A percentile compares a stretch with the other conserved stretches of the same genome.
Conservation (phyloP, 2,797 vertebrate species). For the Poecilia gillii region DNA sequence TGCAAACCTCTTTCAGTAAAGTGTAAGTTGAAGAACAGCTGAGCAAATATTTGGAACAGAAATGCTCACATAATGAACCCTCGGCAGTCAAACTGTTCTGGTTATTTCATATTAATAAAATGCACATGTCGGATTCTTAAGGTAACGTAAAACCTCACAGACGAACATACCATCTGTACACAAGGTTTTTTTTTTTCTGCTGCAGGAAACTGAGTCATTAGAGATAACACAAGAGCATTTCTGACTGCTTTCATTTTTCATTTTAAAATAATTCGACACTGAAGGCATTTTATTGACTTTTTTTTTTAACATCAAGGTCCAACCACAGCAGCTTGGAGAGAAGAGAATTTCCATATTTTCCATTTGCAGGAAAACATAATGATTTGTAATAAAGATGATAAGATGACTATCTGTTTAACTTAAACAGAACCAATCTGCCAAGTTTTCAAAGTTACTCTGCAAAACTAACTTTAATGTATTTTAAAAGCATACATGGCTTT, state of each 20-base stretch:
- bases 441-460: neutral
- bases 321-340: conserved; percentile 3
- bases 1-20: conserved; percentile 15
- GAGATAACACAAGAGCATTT: conserved; percentile 24
- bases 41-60: conserved; percentile 19
- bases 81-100: neutral
- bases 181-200: conserved; percentile 12
- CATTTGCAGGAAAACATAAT: neutral
- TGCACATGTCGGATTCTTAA: neutral
- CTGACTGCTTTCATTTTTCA: conserved; percentile 40
- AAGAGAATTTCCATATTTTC: conserved; percentile 20
- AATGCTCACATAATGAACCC: neutral
- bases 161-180: conserved; percentile 8
- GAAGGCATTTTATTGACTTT: conserved; percentile 19
- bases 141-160: conserved; percentile 4
- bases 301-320: conserved; percentile 26
- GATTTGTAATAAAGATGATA: conserved; percentile 6
- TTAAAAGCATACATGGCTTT: neutral
- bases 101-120: neutral
- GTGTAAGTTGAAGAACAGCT: conserved; percentile 17
- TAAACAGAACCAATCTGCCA: neutral
- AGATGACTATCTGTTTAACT: neutral
- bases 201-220: conserved; percentile 10
- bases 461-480: neutral
- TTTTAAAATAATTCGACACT: conserved; percentile 33